Percentiles rank a stretch among this genome's conserved stretches.
These are phyloP conservation scores for Dunckerocampus dactyliophorus DNA, from an alignment of 2,113 vertebrate genomes.

Conservation along the genomic window DNA sequence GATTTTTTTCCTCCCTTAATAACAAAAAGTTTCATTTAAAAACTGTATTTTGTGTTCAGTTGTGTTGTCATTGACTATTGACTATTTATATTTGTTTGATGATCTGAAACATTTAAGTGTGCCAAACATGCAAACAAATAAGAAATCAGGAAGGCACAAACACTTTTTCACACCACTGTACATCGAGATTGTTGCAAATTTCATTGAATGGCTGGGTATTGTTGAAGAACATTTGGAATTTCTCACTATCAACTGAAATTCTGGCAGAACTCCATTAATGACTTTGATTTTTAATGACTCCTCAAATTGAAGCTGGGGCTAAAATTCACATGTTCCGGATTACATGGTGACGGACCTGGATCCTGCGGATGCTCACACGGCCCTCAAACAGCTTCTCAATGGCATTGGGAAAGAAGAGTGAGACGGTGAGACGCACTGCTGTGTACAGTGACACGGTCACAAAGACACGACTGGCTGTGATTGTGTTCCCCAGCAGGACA, in stretches of 20 bases:
- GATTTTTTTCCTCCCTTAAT: too few species aligned
- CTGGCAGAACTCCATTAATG: neutral
- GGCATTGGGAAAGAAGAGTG: conserved; percentile 90
- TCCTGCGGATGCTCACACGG: conserved; percentile 82
- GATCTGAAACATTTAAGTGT: too few species aligned
- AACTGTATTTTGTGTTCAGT: too few species aligned
- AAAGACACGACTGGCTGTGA: conserved; percentile 86
- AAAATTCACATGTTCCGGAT: neutral
- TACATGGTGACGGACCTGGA: conserved; percentile 76
- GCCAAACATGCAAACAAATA: too few species aligned
- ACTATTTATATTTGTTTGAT: too few species aligned
- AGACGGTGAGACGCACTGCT: conserved; percentile 84
- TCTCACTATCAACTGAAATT: neutral
- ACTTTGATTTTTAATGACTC: too few species aligned
- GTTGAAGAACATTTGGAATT: neutral
- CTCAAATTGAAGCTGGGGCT: neutral
- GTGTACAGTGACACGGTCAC: conserved; percentile 83
- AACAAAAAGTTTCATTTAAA: too few species aligned
- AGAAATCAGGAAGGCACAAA: too few species aligned
- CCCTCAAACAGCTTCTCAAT: conserved; percentile 84
- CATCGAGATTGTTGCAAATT: neutral
- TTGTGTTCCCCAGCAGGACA: conserved; percentile 80
- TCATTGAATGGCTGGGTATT: neutral
- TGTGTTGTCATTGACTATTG: too few species aligned
- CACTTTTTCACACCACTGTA: too few species aligned